These are phyloP conservation scores for Psix sp. DNA, from an alignment of 1,140 invertebrate species.

Conservation along the genomic window DNA sequence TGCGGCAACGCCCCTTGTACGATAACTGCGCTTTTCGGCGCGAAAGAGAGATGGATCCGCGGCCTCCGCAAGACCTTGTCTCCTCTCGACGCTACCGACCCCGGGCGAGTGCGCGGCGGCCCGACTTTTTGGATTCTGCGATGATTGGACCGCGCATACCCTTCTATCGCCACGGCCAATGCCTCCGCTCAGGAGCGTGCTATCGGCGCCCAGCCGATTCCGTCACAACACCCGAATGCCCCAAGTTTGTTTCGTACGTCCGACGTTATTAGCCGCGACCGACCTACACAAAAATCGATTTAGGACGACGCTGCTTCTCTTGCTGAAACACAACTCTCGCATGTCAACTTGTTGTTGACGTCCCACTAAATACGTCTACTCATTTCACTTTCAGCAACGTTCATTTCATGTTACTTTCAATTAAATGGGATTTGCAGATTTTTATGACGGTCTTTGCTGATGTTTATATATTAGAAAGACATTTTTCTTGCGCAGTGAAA, in stretches of 20 bases:
- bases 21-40: conserved; percentile 69
- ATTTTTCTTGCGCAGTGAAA: too few species aligned
- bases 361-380: too few species aligned
- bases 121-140: conserved; percentile 72
- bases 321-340: too few species aligned
- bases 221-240: background rate
- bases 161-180: conserved; percentile 60
- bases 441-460: too few species aligned
- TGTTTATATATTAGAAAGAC: too few species aligned
- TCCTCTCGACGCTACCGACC: conserved; percentile 61
- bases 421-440: too few species aligned
- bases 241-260: background rate
- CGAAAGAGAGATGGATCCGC: conserved; percentile 63
- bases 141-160: conserved; percentile 76
- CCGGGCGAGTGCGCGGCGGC: conserved; percentile 68
- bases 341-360: too few species aligned
- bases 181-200: conserved; percentile 63
- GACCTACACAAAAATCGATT: too few species aligned
- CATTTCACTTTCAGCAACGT: too few species aligned
- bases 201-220: conserved; percentile 11
- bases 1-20: conserved; percentile 72
- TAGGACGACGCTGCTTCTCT: too few species aligned
- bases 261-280: background rate
- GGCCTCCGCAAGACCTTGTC: conserved; percentile 65
- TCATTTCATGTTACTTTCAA: too few species aligned